phyloP scores from a whole-genome alignment of 1,140 invertebrate species.

The Pristionchus pacificus region DNA sequence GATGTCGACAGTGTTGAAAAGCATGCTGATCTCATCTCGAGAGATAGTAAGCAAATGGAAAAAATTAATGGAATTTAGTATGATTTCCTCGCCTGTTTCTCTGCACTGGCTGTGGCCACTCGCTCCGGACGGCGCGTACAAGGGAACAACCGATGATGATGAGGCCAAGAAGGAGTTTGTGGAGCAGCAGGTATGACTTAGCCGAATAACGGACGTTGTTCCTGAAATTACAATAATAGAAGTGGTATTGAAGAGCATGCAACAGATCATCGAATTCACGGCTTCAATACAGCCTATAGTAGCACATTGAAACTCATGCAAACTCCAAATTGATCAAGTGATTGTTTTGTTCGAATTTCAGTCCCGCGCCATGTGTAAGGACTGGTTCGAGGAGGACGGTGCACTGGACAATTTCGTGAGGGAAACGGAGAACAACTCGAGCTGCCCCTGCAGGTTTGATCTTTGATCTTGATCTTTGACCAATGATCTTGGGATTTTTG shows the following conservation, averaged over 20 bases:
- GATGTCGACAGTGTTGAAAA: background rate
- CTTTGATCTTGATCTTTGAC: too few species aligned
- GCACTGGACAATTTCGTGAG: slow-evolving; percentile 49
- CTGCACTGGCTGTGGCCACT: slow-evolving; percentile 54
- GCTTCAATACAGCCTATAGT: too few species aligned
- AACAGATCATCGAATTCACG: too few species aligned
- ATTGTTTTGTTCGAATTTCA: too few species aligned
- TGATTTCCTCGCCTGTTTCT: slow-evolving; percentile 52
- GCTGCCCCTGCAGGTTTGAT: slow-evolving; percentile 56
- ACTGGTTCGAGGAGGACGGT: slow-evolving; percentile 55
- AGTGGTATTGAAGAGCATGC: too few species aligned
- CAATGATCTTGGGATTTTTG: too few species aligned
- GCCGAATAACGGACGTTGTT: too few species aligned
- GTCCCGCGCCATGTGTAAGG: slow-evolving; percentile 58
- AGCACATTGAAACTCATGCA: too few species aligned
- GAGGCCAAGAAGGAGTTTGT: slow-evolving; percentile 43
- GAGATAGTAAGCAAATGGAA: background rate
- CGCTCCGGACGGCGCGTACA: slow-evolving; percentile 39
- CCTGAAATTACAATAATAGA: too few species aligned
- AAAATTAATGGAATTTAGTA: too few species aligned
- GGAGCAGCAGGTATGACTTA: slow-evolving; percentile 38
- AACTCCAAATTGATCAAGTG: too few species aligned
- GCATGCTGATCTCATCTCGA: background rate
- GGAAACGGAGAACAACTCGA: slow-evolving; percentile 53
- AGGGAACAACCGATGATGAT: slow-evolving; percentile 37